These are phyloP conservation scores for Benitochromis conjunctus DNA, from an alignment of 2,113 vertebrate genomes.

Conservation along the genomic window DNA sequence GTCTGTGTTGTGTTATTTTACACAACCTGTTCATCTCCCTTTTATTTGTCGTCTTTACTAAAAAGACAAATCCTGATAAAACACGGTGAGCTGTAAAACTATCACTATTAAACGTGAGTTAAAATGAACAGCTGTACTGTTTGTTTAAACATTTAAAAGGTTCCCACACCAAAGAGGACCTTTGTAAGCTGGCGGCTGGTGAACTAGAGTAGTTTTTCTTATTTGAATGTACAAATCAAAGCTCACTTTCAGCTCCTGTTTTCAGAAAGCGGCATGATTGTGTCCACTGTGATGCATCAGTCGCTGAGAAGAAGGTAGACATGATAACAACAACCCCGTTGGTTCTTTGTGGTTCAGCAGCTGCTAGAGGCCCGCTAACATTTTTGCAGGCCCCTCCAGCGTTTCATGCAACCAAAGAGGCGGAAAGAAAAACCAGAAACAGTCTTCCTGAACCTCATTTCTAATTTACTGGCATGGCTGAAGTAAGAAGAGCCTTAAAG, in stretches of 20 bases:
- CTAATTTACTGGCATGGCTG: background rate
- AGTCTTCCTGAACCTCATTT: background rate
- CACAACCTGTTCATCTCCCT: background rate
- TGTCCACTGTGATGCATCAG: background rate
- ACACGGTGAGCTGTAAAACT: background rate
- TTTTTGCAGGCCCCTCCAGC: background rate
- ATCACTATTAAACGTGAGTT: accelerated
- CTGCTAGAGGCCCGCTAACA: background rate
- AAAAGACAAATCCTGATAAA: background rate
- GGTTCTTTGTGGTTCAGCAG: background rate
- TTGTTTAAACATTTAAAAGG: background rate
- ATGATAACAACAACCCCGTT: background rate
- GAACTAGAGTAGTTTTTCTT: background rate
- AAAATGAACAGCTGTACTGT: background rate
- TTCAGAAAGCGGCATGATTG: background rate
- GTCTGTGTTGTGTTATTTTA: background rate
- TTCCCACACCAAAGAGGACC: background rate
- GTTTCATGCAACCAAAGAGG: background rate
- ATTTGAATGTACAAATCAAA: background rate
- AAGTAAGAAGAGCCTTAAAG: background rate
- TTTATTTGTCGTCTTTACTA: background rate
- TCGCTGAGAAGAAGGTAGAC: background rate
- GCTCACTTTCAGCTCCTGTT: background rate
- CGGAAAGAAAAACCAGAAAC: background rate
- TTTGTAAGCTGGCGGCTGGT: background rate